phyloP scores from a whole-genome alignment of 2,888 invertebrate species.

The Oligia fasciuncula region DNA sequence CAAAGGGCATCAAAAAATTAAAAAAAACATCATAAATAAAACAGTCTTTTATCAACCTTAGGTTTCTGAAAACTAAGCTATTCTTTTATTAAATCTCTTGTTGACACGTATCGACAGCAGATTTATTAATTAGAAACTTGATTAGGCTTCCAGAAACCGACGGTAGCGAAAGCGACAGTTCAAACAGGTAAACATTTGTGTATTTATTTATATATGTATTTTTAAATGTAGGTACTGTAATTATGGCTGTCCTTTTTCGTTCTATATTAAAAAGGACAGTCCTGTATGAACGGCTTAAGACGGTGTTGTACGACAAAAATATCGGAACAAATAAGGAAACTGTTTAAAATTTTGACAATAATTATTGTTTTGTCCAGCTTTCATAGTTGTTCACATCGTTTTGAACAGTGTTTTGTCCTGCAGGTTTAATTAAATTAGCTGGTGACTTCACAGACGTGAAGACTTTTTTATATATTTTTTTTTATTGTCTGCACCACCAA shows the following conservation, averaged over 20 bases:
- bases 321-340: neutral
- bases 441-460: neutral
- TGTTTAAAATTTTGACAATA: neutral
- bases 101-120: neutral
- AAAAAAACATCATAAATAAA: no score
- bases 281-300: neutral
- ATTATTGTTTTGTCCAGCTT: neutral
- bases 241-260: neutral
- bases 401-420: no score
- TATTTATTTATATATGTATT: neutral
- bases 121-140: conserved; percentile 11
- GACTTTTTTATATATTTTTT: neutral
- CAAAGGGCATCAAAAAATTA: no score
- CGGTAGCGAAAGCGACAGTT: conserved; percentile 25
- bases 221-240: neutral
- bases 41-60: neutral
- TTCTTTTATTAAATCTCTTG: conserved; percentile 2
- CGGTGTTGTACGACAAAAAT: neutral
- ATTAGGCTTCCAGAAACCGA: conserved; percentile 1
- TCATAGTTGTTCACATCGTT: neutral
- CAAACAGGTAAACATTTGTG: conserved; percentile 1
- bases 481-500: no score
- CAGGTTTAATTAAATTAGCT: neutral
- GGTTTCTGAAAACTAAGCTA: conserved; percentile 12
- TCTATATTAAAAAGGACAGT: neutral